Evolutionary conservation across 2,888 invertebrate genomes (phyloP), one percentile per base, ranked within the genome.

Genomic region (Plemyria rubiginata): DNA sequence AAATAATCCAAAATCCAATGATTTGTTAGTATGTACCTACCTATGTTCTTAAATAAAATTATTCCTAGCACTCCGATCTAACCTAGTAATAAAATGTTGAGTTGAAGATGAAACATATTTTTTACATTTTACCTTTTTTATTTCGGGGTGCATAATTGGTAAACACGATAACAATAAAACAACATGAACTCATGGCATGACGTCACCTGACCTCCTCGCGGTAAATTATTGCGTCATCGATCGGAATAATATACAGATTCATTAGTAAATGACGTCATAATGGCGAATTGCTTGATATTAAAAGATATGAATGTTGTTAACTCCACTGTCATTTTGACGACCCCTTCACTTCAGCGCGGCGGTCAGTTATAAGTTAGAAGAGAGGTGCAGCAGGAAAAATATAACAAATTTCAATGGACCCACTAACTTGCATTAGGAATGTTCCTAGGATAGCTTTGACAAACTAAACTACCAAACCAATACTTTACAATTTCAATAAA

Each of bases 221-320:
- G 75, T 73, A 63, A 74, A 79, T 90, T 87, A 88, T 38, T 38
- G 36, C 90, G 90, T 91, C 90, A 91, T 79, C 82, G 75, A 66
- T 62, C 71, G 63, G 77, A 82, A 85, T 84, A 81, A 73, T 78
- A 84, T 82, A 78, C 75, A 77, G 74, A 75, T 74, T 70, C 73
- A 68, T 74, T 66, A 66, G 63, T 70, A 66, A 71, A 77, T 85
- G 84, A 84, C 83, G 82, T 80, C 71, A 71, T 68, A 55, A 36
- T 43, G 4, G 11, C 36, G 22, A 36, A 56, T 40, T 41, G 16
- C 15, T 36, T 15, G 4, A 11, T 38, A 38, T 11, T 38, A 11
- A 38, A 8, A 38, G 36, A 38, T 1, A 38, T 11, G 11, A 38
- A 3, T 8, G 11, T 38, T 38, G 36, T 9, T 38, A 38, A 11